These are phyloP conservation scores for Maniola hyperantus DNA, from an alignment of 2,888 invertebrate genomes.

Conservation along the genomic window DNA sequence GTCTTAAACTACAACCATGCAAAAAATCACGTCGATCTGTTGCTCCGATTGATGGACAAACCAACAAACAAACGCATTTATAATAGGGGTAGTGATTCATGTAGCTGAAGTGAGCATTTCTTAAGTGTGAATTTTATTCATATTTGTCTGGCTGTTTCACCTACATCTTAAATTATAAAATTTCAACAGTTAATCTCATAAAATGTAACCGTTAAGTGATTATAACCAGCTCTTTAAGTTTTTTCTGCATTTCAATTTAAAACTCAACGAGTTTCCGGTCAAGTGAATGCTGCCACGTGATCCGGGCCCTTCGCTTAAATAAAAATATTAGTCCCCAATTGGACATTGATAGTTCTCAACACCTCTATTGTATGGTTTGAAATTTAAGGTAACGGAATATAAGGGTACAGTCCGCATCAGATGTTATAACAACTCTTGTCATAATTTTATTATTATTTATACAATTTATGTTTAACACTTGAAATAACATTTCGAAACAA, in stretches of 20 bases:
- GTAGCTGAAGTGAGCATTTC: not conserved
- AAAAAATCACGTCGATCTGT: too few relatives aligned
- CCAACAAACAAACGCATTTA: too few relatives aligned
- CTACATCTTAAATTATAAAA: not conserved
- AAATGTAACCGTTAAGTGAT: constrained; percentile 21
- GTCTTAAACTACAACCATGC: too few relatives aligned
- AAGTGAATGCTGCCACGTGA: constrained; percentile 16
- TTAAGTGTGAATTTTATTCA: not conserved
- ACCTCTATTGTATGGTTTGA: constrained; percentile 64
- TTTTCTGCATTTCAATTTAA: constrained; percentile 28
- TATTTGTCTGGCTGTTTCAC: constrained; percentile 2
- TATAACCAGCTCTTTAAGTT: constrained; percentile 7
- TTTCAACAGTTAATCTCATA: constrained; percentile 20
- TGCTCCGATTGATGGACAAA: too few relatives aligned
- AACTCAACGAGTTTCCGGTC: constrained; percentile 29
- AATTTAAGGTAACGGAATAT: constrained; percentile 49
- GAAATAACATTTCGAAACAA: too few relatives aligned
- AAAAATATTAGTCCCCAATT: constrained; percentile 66
- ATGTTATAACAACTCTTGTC: not conserved
- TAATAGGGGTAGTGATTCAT: too few relatives aligned
- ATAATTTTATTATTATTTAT: not conserved
- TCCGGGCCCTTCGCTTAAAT: constrained; percentile 42
- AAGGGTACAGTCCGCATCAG: constrained; percentile 1
- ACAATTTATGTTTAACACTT: too few relatives aligned
- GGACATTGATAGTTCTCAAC: constrained; percentile 56